A percentile compares a stretch with the other conserved stretches of the same genome.
phyloP scores from a whole-genome alignment of 2,797 vertebrate genomes.

The Betta splendens region DNA sequence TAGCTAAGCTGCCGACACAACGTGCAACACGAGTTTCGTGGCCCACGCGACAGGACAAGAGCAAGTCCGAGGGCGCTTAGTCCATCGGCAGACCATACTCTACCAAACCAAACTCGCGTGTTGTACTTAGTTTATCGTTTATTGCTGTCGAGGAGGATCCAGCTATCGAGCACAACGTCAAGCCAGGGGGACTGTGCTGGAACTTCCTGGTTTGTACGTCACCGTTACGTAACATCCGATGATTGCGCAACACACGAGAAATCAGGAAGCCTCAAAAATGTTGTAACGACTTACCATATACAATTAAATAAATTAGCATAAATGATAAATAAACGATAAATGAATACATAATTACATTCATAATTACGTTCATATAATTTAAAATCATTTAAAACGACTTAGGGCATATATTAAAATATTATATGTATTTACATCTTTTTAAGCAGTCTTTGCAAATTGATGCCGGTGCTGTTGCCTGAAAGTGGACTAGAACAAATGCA shows the following conservation, averaged over 20 bases:
- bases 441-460: neutral
- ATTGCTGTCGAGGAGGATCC: neutral
- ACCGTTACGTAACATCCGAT: constrained; percentile 47
- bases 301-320: too few relatives aligned
- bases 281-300: too few relatives aligned
- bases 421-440: neutral
- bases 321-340: too few relatives aligned
- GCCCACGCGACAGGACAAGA: neutral
- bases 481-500: too few relatives aligned
- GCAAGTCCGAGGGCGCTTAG: fast-evolving
- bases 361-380: too few relatives aligned
- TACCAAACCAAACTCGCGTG: fast-evolving
- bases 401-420: too few relatives aligned
- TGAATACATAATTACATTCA: too few relatives aligned
- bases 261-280: too few relatives aligned
- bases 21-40: constrained; percentile 2
- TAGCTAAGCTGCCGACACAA: constrained; percentile 45
- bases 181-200: constrained; percentile 22
- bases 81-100: fast-evolving
- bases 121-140: constrained; percentile 10
- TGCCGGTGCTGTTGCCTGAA: neutral
- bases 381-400: too few relatives aligned
- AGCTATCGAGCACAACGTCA: constrained; percentile 11
- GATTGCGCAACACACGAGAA: neutral
- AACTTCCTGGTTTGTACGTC: constrained; percentile 56